Conservation (phyloP, 2,797 vertebrate species). For the Anableps anableps region DNA sequence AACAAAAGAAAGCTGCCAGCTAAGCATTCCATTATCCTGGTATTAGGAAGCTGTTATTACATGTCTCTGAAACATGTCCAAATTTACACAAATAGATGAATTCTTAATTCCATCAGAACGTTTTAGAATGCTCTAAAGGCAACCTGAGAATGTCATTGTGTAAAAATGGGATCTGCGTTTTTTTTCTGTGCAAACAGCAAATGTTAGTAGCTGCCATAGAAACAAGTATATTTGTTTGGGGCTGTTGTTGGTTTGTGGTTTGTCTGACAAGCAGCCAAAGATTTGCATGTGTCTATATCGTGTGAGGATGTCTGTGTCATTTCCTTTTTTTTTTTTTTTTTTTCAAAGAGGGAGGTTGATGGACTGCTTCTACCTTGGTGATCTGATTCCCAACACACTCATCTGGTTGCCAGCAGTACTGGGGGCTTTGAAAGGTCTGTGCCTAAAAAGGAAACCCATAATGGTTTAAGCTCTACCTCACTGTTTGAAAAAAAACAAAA, state of each 20-base stretch:
- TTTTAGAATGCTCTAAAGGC: not conserved
- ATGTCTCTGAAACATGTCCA: not conserved
- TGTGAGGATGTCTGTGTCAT: too few species aligned
- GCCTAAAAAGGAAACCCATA: conserved; percentile 16
- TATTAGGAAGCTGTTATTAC: not conserved
- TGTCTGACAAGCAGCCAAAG: not conserved
- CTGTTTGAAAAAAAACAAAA: conserved; percentile 25
- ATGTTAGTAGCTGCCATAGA: not conserved
- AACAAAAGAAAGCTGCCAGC: not conserved
- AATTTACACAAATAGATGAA: too few species aligned
- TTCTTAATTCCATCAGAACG: not conserved
- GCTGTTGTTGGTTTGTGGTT: not conserved
- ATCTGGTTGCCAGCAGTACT: conserved; percentile 50
- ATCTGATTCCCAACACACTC: conserved; percentile 33
- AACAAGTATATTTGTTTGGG: not conserved
- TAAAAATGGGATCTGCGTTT: not conserved
- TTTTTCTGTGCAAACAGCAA: not conserved
- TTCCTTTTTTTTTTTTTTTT: not conserved
- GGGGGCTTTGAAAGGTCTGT: conserved; percentile 26
- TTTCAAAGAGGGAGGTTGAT: conserved; percentile 29
- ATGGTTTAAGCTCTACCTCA: conserved; percentile 3
- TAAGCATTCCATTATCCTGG: not conserved
- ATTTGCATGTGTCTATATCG: not conserved
- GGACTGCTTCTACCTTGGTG: conserved; percentile 51
- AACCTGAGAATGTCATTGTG: not conserved